Conservation (phyloP, 2,113 vertebrate genomes). For the Alligator sinensis region DNA sequence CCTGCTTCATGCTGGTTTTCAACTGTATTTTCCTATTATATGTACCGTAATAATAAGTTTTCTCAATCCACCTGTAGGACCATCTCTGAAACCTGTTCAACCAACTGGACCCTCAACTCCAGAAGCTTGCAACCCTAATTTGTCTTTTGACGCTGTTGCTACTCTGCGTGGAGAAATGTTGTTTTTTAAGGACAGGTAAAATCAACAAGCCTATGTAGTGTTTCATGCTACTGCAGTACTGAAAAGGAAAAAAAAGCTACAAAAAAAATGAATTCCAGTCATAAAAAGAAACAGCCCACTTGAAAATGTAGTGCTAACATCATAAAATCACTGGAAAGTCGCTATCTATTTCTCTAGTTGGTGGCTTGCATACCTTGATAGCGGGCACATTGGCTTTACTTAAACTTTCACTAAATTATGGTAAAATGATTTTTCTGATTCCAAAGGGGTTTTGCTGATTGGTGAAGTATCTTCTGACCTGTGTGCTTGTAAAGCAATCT, state of each 20-base stretch:
- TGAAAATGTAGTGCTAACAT: not conserved
- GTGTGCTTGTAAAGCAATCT: not conserved
- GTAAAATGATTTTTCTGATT: not conserved
- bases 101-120: slow-evolving; percentile 79
- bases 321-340: not conserved
- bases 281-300: not conserved
- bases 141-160: slow-evolving; percentile 83
- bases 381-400: not conserved
- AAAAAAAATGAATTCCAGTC: not conserved
- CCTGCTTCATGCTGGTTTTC: not conserved
- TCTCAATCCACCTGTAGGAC: slow-evolving; percentile 45
- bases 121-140: slow-evolving; percentile 77
- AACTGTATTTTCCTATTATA: not conserved
- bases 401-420: not conserved
- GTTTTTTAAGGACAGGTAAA: slow-evolving; percentile 88
- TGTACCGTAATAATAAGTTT: not conserved
- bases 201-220: not conserved
- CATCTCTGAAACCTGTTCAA: not conserved
- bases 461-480: not conserved
- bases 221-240: not conserved
- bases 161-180: slow-evolving; percentile 83
- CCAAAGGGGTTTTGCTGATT: not conserved
- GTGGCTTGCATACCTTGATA: not conserved
- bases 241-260: not conserved
- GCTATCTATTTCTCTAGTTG: not conserved